These are phyloP conservation scores for Pantelozetes paolii DNA, from an alignment of 2,888 invertebrate genomes.

Conservation along the genomic window DNA sequence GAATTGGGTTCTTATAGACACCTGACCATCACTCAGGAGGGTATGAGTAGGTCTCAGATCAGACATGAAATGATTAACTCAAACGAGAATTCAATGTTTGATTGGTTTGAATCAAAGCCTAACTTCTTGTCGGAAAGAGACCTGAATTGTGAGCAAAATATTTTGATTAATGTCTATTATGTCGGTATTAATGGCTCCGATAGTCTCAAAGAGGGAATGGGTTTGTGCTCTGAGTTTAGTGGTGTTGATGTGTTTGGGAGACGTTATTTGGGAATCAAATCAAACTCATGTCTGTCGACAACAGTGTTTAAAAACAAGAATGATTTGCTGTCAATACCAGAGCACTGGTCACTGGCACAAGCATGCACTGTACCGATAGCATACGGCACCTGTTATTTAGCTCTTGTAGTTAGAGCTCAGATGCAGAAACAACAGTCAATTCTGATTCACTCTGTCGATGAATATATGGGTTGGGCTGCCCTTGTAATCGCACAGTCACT, in stretches of 20 bases:
- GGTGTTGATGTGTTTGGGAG: constrained; percentile 51
- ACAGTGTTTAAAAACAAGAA: constrained; percentile 50
- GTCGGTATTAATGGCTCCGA: constrained; percentile 57
- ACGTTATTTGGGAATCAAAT: constrained; percentile 52
- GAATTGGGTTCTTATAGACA: background rate
- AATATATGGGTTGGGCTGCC: constrained; percentile 57
- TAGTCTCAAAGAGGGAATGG: constrained; percentile 94
- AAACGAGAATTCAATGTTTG: constrained; percentile 85
- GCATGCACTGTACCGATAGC: constrained; percentile 55
- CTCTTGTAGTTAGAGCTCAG: constrained; percentile 55
- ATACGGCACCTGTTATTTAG: constrained; percentile 57
- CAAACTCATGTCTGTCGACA: constrained; percentile 52
- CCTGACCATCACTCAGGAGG: background rate
- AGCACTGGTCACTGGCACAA: constrained; percentile 52
- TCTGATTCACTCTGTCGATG: constrained; percentile 55
- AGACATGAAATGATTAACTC: constrained; percentile 81
- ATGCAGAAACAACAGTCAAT: constrained; percentile 52
- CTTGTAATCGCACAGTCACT: constrained; percentile 55
- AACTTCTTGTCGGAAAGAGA: constrained; percentile 50
- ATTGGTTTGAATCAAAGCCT: constrained; percentile 70
- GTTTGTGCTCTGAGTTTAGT: constrained; percentile 45
- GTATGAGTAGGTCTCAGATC: background rate
- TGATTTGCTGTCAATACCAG: constrained; percentile 62
- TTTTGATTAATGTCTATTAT: constrained; percentile 29
- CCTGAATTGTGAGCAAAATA: constrained; percentile 50